Evolutionary conservation across 2,113 vertebrate species (phyloP).

Genomic region (Ibidorhyncha struthersii): DNA sequence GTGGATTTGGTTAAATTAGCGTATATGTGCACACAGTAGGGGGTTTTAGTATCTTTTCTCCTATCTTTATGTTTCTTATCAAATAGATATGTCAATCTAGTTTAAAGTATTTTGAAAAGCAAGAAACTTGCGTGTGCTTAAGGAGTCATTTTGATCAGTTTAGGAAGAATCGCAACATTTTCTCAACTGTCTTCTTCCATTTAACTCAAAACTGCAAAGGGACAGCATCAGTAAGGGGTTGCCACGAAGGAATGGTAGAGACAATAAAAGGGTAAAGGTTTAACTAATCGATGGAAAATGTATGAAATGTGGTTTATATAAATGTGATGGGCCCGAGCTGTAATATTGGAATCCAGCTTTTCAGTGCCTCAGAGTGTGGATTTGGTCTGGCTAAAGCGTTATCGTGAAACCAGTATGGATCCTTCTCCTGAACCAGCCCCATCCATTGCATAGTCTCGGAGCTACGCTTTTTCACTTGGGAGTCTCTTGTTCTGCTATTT

Average conservation of each 20-base stretch:
- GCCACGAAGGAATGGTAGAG: background rate
- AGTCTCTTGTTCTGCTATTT: background rate
- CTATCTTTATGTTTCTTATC: background rate
- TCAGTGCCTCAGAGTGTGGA: background rate
- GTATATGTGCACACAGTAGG: accelerated
- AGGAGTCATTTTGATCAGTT: background rate
- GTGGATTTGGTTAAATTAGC: background rate
- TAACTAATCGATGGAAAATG: background rate
- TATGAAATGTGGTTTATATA: background rate
- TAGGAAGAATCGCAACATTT: background rate
- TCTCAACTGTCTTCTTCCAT: background rate
- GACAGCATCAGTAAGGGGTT: background rate
- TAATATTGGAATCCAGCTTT: background rate
- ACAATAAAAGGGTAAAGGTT: too few species aligned
- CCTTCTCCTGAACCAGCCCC: background rate
- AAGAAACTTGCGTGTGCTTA: background rate
- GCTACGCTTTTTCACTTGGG: background rate
- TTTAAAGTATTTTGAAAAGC: background rate
- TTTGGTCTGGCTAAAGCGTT: background rate
- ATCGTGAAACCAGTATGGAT: background rate
- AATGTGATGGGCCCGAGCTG: background rate
- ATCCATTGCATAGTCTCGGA: accelerated
- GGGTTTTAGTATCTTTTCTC: background rate
- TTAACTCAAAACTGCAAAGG: background rate
- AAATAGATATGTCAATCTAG: background rate